phyloP scores from a whole-genome alignment of 2,888 invertebrate genomes.

The Drosophila rubida region DNA sequence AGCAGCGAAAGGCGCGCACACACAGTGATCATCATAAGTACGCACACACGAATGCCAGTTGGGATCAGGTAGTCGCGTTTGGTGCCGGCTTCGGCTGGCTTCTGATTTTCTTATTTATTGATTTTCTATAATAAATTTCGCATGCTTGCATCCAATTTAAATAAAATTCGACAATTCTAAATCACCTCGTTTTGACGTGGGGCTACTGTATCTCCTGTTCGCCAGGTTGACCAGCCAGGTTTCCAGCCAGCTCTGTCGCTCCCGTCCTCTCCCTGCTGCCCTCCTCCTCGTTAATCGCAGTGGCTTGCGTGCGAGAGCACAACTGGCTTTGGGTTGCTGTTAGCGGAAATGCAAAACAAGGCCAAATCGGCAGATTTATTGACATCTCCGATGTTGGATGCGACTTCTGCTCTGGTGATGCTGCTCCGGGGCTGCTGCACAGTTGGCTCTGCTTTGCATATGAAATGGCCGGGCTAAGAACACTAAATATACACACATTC shows the following conservation, averaged over 20 bases:
- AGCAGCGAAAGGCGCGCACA: constrained; percentile 13
- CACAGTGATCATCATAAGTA: constrained; percentile 39
- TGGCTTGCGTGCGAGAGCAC: constrained; percentile 64
- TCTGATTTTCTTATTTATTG: constrained; percentile 83
- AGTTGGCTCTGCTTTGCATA: constrained; percentile 71
- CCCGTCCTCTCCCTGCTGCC: not conserved
- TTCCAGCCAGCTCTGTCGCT: constrained; percentile 4
- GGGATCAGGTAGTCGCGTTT: constrained; percentile 62
- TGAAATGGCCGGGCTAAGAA: constrained; percentile 54
- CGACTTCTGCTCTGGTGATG: constrained; percentile 20
- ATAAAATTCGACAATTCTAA: constrained; percentile 85
- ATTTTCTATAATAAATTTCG: constrained; percentile 85
- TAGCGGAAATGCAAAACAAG: constrained; percentile 83
- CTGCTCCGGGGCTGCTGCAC: constrained; percentile 23
- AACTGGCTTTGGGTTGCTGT: constrained; percentile 55
- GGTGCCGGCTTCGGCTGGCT: constrained; percentile 41
- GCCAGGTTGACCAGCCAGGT: constrained; percentile 31
- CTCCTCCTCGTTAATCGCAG: not conserved
- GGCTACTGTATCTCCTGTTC: constrained; percentile 75
- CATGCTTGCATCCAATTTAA: constrained; percentile 85
- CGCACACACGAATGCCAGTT: constrained; percentile 54
- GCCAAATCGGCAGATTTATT: constrained; percentile 83
- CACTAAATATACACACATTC: constrained; percentile 52
- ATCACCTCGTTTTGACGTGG: constrained; percentile 84
- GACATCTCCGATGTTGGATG: constrained; percentile 76